Conservation (phyloP, 1,140 invertebrate genomes). For the Popillia japonica region DNA sequence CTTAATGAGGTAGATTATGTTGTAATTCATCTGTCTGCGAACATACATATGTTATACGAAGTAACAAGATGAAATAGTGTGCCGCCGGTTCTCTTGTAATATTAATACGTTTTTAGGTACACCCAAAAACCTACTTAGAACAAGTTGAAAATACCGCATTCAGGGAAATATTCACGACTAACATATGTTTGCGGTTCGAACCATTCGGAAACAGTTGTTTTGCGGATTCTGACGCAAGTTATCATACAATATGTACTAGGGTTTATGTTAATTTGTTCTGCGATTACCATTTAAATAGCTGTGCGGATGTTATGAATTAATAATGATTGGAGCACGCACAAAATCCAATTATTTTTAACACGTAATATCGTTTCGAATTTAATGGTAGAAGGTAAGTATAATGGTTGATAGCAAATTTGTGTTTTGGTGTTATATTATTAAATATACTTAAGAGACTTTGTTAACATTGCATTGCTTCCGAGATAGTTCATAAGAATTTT, state of each 20-base stretch:
- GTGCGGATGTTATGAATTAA: background rate
- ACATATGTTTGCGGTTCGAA: slow-evolving; percentile 27
- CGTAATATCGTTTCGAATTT: background rate
- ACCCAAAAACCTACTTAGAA: slow-evolving; percentile 17
- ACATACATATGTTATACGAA: background rate
- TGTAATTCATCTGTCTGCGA: too few species aligned
- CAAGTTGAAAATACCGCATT: slow-evolving; percentile 29
- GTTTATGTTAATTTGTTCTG: background rate
- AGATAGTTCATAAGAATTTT: too few species aligned
- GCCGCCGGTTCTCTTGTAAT: background rate
- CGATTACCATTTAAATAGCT: background rate
- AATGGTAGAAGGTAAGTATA: background rate
- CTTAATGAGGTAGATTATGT: too few species aligned
- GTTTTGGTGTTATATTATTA: too few species aligned
- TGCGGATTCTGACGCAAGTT: background rate
- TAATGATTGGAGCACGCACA: background rate
- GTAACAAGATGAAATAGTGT: background rate
- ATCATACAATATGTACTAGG: background rate
- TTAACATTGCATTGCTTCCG: too few species aligned
- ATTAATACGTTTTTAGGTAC: slow-evolving; percentile 22
- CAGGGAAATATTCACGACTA: slow-evolving; percentile 6
- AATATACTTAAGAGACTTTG: too few species aligned
- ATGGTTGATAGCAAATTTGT: too few species aligned
- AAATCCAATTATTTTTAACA: slow-evolving; percentile 1
- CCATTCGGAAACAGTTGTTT: slow-evolving; percentile 17